Conservation (phyloP, 2,113 vertebrate species). For the Cyanoderma ruficeps region DNA sequence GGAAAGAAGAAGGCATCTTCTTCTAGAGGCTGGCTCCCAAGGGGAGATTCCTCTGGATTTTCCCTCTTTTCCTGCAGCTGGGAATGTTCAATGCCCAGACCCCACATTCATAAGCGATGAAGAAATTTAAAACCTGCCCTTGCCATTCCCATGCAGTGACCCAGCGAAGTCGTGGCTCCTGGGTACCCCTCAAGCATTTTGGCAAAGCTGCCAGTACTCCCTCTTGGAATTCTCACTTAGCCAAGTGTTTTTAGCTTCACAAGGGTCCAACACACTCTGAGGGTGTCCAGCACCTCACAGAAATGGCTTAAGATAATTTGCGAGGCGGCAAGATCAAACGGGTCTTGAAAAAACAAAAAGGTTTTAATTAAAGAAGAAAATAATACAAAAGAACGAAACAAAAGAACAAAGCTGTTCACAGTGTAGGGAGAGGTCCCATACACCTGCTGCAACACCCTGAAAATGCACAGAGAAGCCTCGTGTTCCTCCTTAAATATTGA, state of each 20-base stretch:
- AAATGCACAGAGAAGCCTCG: not conserved
- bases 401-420: not conserved
- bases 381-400: not conserved
- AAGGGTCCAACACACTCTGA: not conserved
- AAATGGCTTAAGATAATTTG: not conserved
- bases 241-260: not conserved
- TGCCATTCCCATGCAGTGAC: not conserved
- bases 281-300: not conserved
- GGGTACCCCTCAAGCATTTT: not conserved
- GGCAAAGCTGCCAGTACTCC: not conserved
- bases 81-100: accelerated
- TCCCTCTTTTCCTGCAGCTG: not conserved
- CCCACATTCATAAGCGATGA: accelerated
- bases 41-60: not conserved
- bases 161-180: not conserved
- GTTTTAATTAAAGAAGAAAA: not conserved
- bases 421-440: not conserved
- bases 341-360: not conserved
- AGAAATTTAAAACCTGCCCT: not conserved
- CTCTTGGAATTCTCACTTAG: not conserved
- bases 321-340: accelerated
- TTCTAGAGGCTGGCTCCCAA: not conserved
- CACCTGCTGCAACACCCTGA: not conserved
- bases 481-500: not conserved
- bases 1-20: not conserved